Percentiles rank a stretch among this genome's conserved stretches.
Evolutionary conservation across 2,113 vertebrate species (phyloP).

Genomic region (Scopus umbretta): DNA sequence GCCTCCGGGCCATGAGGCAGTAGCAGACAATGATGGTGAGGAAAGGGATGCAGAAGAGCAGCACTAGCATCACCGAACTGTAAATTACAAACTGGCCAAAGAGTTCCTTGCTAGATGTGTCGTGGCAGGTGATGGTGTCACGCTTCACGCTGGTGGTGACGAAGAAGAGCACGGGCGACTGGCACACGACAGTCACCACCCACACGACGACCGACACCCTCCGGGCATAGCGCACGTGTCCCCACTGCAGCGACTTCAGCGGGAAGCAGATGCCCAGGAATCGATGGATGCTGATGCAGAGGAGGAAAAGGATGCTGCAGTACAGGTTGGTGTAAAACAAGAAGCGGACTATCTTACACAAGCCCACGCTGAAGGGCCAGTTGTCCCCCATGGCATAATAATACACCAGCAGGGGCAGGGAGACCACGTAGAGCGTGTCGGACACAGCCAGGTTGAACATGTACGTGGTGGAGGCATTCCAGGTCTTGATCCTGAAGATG

Average conservation of each 20-base stretch:
- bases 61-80: conserved; percentile 82
- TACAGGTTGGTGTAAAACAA: conserved; percentile 96
- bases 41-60: conserved; percentile 89
- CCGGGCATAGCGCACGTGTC: conserved; percentile 78
- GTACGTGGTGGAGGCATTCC: conserved; percentile 92
- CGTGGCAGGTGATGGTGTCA: conserved; percentile 79
- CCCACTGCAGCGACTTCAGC: conserved; percentile 84
- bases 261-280: conserved; percentile 90
- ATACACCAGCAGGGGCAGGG: conserved; percentile 90
- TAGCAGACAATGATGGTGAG: conserved; percentile 87
- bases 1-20: conserved; percentile 83
- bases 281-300: conserved; percentile 91
- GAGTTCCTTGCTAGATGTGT: conserved; percentile 86
- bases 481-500: conserved; percentile 86
- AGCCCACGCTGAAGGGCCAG: conserved; percentile 87
- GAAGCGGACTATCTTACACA: conserved; percentile 94
- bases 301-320: conserved; percentile 93
- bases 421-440: conserved; percentile 87
- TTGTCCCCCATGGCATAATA: conserved; percentile 88
- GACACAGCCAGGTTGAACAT: conserved; percentile 95
- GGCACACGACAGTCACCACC: conserved; percentile 80
- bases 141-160: conserved; percentile 74
- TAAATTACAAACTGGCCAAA: conserved; percentile 88
- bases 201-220: conserved; percentile 77
- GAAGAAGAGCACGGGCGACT: conserved; percentile 88